Evolutionary conservation across 2,113 vertebrate species (phyloP), one percentile per base, ranked within the genome.

Genomic region (Catagonus wagneri): DNA sequence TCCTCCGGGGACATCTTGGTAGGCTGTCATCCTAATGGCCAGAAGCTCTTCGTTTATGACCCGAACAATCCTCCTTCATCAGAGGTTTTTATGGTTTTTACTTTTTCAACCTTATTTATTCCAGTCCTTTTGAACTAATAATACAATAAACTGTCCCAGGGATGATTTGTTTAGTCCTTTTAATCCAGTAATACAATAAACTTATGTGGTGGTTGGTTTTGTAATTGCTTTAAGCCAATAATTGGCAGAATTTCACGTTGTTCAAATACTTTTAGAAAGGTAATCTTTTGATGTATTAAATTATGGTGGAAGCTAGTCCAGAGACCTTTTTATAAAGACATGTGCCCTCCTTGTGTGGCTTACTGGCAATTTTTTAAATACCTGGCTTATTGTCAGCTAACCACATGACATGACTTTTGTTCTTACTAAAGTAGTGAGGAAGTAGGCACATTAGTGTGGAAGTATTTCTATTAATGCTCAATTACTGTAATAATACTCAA

Each of bases 1-100:
- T 96, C 98, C 68, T 99, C 99, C 25, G 99, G 99, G 61, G 99
- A 99, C 93, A 94, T 99, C 96, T 99, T 99, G 99, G 23, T 97
- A 71, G 99, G 99, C 63, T 99, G 99, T 97, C 99, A 99, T 95
- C 99, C 99, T 25, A 99, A 99, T 29, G 99, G 74, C 63, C 98
- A 98, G 98, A 99, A 99, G 96, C 0, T 98, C 2, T 7, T 99
- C 0, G 12, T 90, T 69, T 92, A 97, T 1, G 98, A 99, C 96
- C 98, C 98, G 2, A 98, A 99, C n/a, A 98, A 99, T 93, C 98
- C 97, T 68, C 98, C 99, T 34, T 99, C 98, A 15, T 99, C 99
- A 90, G 99, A 99, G 99, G 98, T 99, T 83, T 93, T 75, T 96
- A 95, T 81, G 52, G 86, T 89, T 94, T 96, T 96, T 36, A 25